Base-by-base conservation (phyloP, 2,797 vertebrate species). In the Crax fasciolata region DNA sequence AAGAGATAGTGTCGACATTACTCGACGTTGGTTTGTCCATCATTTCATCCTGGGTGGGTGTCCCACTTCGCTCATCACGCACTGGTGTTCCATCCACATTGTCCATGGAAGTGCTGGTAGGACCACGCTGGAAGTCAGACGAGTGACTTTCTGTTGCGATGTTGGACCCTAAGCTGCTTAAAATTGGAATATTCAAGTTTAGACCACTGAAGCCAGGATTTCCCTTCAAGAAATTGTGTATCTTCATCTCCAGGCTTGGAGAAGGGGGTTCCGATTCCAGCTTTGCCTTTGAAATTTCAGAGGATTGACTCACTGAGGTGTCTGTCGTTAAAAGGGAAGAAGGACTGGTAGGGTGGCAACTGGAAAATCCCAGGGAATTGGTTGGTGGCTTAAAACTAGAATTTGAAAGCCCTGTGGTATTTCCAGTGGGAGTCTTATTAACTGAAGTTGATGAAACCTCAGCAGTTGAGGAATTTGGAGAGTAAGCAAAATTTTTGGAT, bases 1-100 rank as follows among this genome's bases (percentile, higher is more conserved):
- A 89, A 43, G 98, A 98, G 62, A 98, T 96, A 1, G 98, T 98
- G 30, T 99, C 98, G 1, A 97, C 97, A 10, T 92, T 97, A 96
- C 98, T 98, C 2, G 98, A 97, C 0, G 98, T 97, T 0, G 99
- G 99, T 18, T 99, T 99, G 95, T 99, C 99, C 99, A 99, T 99
- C 93, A 99, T 99, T 98, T 99, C 99, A 3, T 99, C 99, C 92
- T 99, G 99, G n/a, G 99, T 99, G 17, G 99, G 99, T 0, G 99
- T 99, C 86, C 99, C 98, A 2, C 99, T 99, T 2, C 99, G 98
- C 84, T 99, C 99, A 1, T 99, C 99, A 7, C 99, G 98, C 49
- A 99, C 99, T 0, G 99, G 99, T 0, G 99, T 99, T 11, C 99
- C 99, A 0, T 99, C 99, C 13, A 98, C 98, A 4, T 99, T 99